Conservation (phyloP, 2,888 invertebrate genomes). For the Hofmannophila pseudospretella region DNA sequence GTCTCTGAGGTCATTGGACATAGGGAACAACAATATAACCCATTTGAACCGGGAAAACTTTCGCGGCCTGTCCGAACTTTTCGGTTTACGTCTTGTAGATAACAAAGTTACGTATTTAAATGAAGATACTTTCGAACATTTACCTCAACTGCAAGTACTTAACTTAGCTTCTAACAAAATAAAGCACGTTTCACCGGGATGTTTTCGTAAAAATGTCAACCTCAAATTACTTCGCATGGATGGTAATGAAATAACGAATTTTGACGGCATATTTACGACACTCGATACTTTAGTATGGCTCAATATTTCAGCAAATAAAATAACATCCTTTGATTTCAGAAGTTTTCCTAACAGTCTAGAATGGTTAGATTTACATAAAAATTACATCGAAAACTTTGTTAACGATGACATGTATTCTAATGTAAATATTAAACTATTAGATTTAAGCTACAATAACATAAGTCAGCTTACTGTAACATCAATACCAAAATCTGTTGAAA, state of each 20-base stretch:
- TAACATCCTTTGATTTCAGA: conserved; percentile 86
- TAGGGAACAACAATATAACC: conserved; percentile 89
- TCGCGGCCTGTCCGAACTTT: conserved; percentile 83
- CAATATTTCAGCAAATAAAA: conserved; percentile 87
- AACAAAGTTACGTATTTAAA: conserved; percentile 87
- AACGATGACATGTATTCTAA: conserved; percentile 75
- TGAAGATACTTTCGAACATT: conserved; percentile 84
- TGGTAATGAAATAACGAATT: conserved; percentile 85
- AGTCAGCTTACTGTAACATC: conserved; percentile 81
- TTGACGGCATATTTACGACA: conserved; percentile 83
- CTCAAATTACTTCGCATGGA: conserved; percentile 86
- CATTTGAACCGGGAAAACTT: conserved; percentile 84
- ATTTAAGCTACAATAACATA: conserved; percentile 85
- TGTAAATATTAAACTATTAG: conserved; percentile 83
- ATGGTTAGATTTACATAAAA: conserved; percentile 88
- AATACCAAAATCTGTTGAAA: conserved; percentile 85
- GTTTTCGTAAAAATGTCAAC: conserved; percentile 84
- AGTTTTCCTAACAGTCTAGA: conserved; percentile 85
- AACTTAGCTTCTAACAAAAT: conserved; percentile 90
- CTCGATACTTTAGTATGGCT: conserved; percentile 85
- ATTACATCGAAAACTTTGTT: conserved; percentile 81
- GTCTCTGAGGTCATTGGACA: conserved; percentile 85
- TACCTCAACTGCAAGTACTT: conserved; percentile 86
- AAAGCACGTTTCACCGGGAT: conserved; percentile 83
- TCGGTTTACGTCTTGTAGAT: conserved; percentile 87